Percentiles rank a stretch among this genome's conserved stretches.
These are phyloP conservation scores for Drosophila multiciliata DNA, from an alignment of 2,888 invertebrate genomes.

Conservation along the genomic window DNA sequence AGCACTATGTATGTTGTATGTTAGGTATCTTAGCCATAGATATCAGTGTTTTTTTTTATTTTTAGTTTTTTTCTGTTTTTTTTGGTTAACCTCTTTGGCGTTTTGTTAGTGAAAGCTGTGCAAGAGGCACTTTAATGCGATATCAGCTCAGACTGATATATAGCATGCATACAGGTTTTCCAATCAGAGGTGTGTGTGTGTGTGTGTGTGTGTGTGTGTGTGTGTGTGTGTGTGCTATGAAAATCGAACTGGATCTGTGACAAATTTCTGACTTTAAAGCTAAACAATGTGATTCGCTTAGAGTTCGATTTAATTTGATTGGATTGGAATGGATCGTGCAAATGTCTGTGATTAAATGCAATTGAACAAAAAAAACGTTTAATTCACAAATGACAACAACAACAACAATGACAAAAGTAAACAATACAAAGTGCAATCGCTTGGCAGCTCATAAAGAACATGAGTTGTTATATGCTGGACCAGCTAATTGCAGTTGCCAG, in stretches of 20 bases:
- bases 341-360: conserved; percentile 71
- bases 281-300: conserved; percentile 14
- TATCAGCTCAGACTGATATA: conserved; percentile 64
- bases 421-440: conserved; percentile 48
- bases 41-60: conserved; percentile 31
- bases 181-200: conserved; percentile 10
- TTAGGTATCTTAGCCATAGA: conserved; percentile 57
- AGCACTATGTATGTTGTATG: conserved; percentile 42
- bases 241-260: conserved; percentile 72
- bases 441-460: conserved; percentile 62
- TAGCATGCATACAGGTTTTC: conserved; percentile 51
- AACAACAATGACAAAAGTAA: conserved; percentile 10
- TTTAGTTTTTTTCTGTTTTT: conserved; percentile 11
- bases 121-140: conserved; percentile 61
- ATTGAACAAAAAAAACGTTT: conserved; percentile 74
- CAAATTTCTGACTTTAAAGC: conserved; percentile 49
- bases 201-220: conserved; percentile 6
- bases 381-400: conserved; percentile 49
- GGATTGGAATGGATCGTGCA: conserved; percentile 44
- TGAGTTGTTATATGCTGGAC: conserved; percentile 71
- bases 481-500: conserved; percentile 73
- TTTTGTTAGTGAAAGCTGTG: conserved; percentile 76
- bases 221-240: conserved; percentile 21
- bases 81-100: conserved; percentile 49
- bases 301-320: conserved; percentile 22